A percentile compares a stretch with the other conserved stretches of the same genome.
Conservation (phyloP, 2,113 vertebrate genomes). For the Xyrauchen texanus region DNA sequence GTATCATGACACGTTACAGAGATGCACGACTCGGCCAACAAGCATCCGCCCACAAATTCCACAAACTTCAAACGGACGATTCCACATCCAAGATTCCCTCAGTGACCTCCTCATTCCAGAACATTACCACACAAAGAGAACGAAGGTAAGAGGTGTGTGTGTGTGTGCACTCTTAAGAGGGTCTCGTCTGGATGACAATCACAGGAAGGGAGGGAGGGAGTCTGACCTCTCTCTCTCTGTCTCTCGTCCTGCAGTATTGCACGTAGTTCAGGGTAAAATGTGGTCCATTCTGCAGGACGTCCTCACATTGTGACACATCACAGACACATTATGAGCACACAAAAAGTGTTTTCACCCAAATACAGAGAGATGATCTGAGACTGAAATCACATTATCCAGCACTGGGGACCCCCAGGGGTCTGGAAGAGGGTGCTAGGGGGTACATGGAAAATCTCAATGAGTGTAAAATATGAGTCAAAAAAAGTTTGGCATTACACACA, state of each 20-base stretch:
- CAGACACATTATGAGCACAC: not conserved
- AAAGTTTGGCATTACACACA: too few species aligned
- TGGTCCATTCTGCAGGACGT: constrained; percentile 23
- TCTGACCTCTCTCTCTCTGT: constrained; percentile 69
- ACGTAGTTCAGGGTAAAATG: constrained; percentile 76
- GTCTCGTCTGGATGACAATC: constrained; percentile 77
- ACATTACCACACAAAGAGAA: not conserved
- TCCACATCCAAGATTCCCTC: constrained; percentile 37
- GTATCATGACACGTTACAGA: constrained; percentile 3
- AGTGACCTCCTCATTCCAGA: constrained; percentile 39
- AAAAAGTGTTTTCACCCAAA: too few species aligned
- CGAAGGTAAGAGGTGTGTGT: constrained; percentile 24
- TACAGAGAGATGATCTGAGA: too few species aligned
- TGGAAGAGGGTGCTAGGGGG: too few species aligned
- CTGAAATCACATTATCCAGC: too few species aligned
- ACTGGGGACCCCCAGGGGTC: too few species aligned
- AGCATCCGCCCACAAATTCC: constrained; percentile 30
- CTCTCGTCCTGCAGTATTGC: constrained; percentile 74
- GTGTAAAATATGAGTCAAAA: too few species aligned
- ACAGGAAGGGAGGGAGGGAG: constrained; percentile 82
- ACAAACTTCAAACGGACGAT: constrained; percentile 6
- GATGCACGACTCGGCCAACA: constrained; percentile 9
- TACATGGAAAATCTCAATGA: too few species aligned
- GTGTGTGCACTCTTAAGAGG: constrained; percentile 5
- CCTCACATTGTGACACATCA: constrained; percentile 32